phyloP scores from a whole-genome alignment of 1,140 invertebrate genomes.

The Trichoplusia ni region DNA sequence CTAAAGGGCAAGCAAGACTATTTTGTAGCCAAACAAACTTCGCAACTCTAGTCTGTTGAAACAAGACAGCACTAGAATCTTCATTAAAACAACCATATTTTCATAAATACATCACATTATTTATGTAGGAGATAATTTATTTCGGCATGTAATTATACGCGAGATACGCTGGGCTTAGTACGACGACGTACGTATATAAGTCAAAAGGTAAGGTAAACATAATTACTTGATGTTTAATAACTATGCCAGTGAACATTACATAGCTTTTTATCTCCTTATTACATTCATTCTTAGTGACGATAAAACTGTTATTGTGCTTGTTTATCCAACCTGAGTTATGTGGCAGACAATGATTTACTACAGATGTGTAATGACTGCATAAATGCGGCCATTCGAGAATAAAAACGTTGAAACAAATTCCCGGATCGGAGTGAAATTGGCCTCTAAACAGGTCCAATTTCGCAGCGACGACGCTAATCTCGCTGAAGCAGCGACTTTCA shows the following conservation, averaged over 20 bases:
- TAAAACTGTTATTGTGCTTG: slow-evolving; percentile 6
- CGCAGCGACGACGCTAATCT: slow-evolving; percentile 63
- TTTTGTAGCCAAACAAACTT: too few relatives aligned
- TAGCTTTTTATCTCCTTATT: background rate
- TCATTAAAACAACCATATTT: slow-evolving; percentile 1
- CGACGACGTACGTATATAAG: slow-evolving; percentile 2
- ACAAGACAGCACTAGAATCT: background rate
- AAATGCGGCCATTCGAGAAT: slow-evolving; percentile 6
- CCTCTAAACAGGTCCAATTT: slow-evolving; percentile 65
- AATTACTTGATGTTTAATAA: slow-evolving; percentile 7
- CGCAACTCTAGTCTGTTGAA: too few relatives aligned
- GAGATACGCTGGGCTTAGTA: slow-evolving; percentile 9
- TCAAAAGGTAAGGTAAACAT: slow-evolving; percentile 8
- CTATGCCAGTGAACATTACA: background rate
- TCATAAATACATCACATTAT: slow-evolving; percentile 26
- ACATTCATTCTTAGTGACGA: background rate
- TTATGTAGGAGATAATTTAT: slow-evolving; percentile 40
- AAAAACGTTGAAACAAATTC: slow-evolving; percentile 35
- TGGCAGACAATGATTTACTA: background rate
- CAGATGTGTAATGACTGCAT: slow-evolving; percentile 2
- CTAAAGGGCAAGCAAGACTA: too few relatives aligned
- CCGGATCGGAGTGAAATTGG: slow-evolving; percentile 50
- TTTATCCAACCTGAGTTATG: background rate
- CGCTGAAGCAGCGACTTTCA: slow-evolving; percentile 59
- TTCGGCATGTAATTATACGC: slow-evolving; percentile 41